These are phyloP conservation scores for Jaculus jaculus DNA, from an alignment of 2,113 vertebrate genomes.

Conservation along the genomic window DNA sequence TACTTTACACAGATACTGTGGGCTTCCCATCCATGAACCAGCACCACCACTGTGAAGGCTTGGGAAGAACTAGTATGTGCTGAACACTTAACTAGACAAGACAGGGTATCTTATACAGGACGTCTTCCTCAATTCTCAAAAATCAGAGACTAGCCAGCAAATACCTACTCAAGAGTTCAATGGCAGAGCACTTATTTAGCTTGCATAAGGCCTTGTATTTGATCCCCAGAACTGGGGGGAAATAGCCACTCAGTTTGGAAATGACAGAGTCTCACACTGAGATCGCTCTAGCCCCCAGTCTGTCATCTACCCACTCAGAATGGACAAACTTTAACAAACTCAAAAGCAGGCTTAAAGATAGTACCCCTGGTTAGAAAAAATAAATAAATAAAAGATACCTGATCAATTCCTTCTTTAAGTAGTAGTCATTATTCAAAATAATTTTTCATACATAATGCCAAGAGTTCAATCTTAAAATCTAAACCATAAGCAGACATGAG, in stretches of 20 bases:
- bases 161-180: neutral
- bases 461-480: conserved; percentile 49
- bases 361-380: neutral
- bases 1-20: neutral
- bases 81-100: neutral
- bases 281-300: neutral
- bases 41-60: neutral
- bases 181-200: neutral
- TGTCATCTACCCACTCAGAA: neutral
- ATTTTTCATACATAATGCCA: conserved; percentile 21
- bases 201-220: neutral
- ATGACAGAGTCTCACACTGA: neutral
- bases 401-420: neutral
- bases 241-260: neutral
- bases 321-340: neutral
- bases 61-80: neutral
- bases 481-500: neutral
- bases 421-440: neutral
- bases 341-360: neutral
- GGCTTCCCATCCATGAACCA: neutral
- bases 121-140: conserved; percentile 22
- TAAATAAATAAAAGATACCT: neutral
- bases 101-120: neutral
- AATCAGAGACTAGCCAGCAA: neutral
- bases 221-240: neutral